Evolutionary conservation across 1,140 invertebrate species (phyloP).

Genomic region (Zaprionus gabonicus): DNA sequence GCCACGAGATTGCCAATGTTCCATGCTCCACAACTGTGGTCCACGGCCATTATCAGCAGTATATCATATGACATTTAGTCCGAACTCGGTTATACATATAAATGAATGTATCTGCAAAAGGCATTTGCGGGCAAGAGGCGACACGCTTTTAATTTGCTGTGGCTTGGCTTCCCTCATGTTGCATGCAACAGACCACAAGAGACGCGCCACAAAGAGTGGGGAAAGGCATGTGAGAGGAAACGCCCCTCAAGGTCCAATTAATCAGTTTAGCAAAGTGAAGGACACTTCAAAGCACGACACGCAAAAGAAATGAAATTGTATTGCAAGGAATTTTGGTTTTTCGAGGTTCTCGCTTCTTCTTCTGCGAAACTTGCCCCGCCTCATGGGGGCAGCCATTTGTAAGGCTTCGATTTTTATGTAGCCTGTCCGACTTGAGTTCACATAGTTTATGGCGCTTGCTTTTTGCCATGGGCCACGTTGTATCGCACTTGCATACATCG

Average conservation of each 20-base stretch:
- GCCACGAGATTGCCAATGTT: background rate
- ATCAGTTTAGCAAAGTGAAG: constrained; percentile 67
- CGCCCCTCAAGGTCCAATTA: constrained; percentile 67
- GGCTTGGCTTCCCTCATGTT: constrained; percentile 7
- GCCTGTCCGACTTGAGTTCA: constrained; percentile 40
- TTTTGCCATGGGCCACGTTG: constrained; percentile 24
- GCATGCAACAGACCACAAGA: constrained; percentile 33
- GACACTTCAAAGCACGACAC: constrained; percentile 44
- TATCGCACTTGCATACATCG: constrained; percentile 18
- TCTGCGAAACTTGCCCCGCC: constrained; percentile 8
- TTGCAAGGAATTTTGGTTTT: constrained; percentile 2
- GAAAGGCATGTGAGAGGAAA: background rate
- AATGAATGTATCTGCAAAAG: constrained; percentile 1
- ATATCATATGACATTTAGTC: constrained; percentile 6
- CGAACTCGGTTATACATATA: background rate
- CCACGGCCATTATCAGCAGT: constrained; percentile 21
- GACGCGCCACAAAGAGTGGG: background rate
- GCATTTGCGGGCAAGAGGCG: background rate
- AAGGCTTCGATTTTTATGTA: constrained; percentile 76
- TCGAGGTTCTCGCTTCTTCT: background rate
- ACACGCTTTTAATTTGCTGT: constrained; percentile 11
- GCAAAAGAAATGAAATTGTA: constrained; percentile 28
- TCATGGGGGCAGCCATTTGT: constrained; percentile 65
- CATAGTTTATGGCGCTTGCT: constrained; percentile 68
- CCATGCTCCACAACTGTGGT: background rate